These are phyloP conservation scores for Morone chrysops DNA, from an alignment of 2,113 vertebrate genomes.

Conservation along the genomic window DNA sequence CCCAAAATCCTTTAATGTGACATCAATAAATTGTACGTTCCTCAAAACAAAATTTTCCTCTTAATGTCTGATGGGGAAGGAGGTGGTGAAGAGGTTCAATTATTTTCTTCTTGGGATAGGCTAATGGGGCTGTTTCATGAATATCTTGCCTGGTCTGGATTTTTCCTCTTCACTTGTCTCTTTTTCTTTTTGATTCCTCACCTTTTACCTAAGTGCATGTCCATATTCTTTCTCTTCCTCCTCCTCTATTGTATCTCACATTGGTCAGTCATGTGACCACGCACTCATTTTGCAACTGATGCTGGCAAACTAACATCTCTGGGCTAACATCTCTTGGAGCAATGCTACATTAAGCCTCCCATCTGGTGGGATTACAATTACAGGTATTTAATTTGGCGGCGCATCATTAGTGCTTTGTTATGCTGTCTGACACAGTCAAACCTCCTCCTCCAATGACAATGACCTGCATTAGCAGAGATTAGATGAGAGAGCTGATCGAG, in stretches of 20 bases:
- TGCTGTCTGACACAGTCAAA: constrained; percentile 36
- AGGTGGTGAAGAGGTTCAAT: background rate
- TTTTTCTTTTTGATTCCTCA: background rate
- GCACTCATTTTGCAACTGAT: constrained; percentile 1
- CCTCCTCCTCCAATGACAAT: constrained; percentile 48
- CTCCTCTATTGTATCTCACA: background rate
- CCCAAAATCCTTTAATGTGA: constrained; percentile 54
- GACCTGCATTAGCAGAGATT: constrained; percentile 62
- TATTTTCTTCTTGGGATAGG: background rate
- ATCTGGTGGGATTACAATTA: constrained; percentile 67
- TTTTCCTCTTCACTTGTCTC: background rate
- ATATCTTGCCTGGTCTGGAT: background rate
- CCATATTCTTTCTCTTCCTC: background rate
- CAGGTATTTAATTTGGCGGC: constrained; percentile 69
- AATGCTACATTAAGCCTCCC: constrained; percentile 66
- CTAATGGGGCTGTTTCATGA: background rate
- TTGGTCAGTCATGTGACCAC: constrained; percentile 1
- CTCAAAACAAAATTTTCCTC: constrained; percentile 10
- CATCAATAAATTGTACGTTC: constrained; percentile 40
- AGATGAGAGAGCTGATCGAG: constrained; percentile 38
- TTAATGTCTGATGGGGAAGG: background rate
- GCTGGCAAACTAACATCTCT: constrained; percentile 2
- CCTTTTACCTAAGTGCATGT: background rate
- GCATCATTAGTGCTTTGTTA: constrained; percentile 56
- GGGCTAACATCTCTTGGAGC: constrained; percentile 29